A percentile compares a stretch with the other conserved stretches of the same genome.
These are phyloP conservation scores for Drosophila littoralis DNA, from an alignment of 1,140 invertebrate species.

Conservation along the genomic window DNA sequence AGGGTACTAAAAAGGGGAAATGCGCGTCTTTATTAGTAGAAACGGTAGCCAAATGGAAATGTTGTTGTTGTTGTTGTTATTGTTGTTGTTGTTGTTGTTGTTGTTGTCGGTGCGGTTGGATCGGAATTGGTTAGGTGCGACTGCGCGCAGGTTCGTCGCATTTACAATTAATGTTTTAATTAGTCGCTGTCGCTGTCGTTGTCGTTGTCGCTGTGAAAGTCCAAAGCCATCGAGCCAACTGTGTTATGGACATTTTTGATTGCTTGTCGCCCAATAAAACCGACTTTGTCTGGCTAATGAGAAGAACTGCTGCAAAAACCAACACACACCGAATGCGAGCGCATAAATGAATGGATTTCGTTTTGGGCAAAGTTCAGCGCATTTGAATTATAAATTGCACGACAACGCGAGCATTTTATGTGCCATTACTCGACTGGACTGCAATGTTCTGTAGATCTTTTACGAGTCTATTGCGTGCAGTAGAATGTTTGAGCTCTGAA, in stretches of 20 bases:
- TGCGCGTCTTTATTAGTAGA: constrained; percentile 29
- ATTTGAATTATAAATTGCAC: constrained; percentile 5
- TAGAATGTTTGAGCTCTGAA: too few species aligned
- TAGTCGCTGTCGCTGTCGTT: constrained; percentile 16
- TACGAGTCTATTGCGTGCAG: too few species aligned
- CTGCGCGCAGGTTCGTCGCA: constrained; percentile 8
- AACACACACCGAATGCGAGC: not conserved
- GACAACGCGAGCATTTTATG: too few species aligned
- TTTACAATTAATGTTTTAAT: constrained; percentile 52
- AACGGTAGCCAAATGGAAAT: constrained; percentile 34
- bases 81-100: constrained; percentile 22
- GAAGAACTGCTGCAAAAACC: constrained; percentile 5
- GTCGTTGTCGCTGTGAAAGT: constrained; percentile 20
- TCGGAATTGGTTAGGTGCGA: not conserved
- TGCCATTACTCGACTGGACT: too few species aligned
- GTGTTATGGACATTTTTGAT: constrained; percentile 5
- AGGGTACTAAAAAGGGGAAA: constrained; percentile 8
- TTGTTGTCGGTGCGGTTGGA: constrained; percentile 12
- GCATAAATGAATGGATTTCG: not conserved
- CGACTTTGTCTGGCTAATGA: constrained; percentile 21
- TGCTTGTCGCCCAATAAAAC: constrained; percentile 34
- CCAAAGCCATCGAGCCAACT: constrained; percentile 10
- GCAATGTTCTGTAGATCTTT: too few species aligned
- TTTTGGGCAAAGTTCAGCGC: not conserved
- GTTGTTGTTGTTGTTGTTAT: constrained; percentile 26